Percentiles rank a stretch among this genome's conserved stretches.
phyloP scores from a whole-genome alignment of 1,140 invertebrate species.

The Trichonephila clavipes region DNA sequence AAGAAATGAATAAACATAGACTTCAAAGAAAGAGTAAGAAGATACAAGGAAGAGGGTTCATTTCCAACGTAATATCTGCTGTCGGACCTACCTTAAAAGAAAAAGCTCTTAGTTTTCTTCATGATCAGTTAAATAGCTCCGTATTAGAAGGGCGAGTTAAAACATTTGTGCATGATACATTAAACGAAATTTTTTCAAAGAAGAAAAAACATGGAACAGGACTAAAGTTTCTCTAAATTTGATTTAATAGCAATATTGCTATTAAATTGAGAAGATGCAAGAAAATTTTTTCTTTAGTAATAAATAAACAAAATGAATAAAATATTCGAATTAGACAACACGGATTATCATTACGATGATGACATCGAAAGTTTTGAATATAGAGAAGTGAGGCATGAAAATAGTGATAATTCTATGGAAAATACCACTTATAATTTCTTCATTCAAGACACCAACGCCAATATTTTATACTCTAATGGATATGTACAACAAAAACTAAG shows the following conservation, averaged over 20 bases:
- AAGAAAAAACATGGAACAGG: neutral
- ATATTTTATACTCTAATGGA: conserved; percentile 29
- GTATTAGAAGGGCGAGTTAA: too few species aligned
- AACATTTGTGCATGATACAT: too few species aligned
- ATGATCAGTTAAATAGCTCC: too few species aligned
- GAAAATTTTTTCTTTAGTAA: neutral
- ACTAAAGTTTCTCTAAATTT: neutral
- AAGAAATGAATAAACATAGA: too few species aligned
- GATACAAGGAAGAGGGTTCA: too few species aligned
- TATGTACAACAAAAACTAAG: conserved; percentile 3
- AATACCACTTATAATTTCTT: conserved; percentile 33
- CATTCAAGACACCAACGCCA: conserved; percentile 22
- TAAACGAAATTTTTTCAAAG: neutral
- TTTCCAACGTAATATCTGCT: too few species aligned
- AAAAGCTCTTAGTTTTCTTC: too few species aligned
- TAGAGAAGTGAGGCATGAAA: neutral
- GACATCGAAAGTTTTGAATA: conserved; percentile 47
- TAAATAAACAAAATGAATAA: conserved; percentile 32
- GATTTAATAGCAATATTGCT: neutral
- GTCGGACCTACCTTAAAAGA: too few species aligned
- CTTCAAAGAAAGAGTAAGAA: too few species aligned
- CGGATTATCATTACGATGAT: conserved; percentile 25
- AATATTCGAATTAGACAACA: neutral
- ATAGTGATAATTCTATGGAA: neutral
- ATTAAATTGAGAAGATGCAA: neutral